A percentile compares a stretch with the other conserved stretches of the same genome.
phyloP scores from a whole-genome alignment of 2,888 invertebrate species.

The Cheilosia vulpina region DNA sequence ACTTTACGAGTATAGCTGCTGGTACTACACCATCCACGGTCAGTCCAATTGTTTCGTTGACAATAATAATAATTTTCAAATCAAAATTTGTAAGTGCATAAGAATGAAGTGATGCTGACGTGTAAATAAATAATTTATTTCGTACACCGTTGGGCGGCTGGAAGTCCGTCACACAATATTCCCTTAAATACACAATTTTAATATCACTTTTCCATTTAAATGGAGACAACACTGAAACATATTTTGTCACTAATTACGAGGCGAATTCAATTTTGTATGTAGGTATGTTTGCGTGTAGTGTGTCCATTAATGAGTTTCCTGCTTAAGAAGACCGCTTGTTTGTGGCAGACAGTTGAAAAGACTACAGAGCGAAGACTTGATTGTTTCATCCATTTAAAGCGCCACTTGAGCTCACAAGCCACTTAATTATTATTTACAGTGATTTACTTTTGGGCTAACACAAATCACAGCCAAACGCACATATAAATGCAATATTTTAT shows the following conservation, averaged over 20 bases:
- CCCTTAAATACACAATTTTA: no score
- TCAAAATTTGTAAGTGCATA: slow-evolving; percentile 21
- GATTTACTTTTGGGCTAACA: slow-evolving; percentile 28
- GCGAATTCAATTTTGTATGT: slow-evolving; percentile 27
- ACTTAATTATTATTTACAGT: slow-evolving; percentile 44
- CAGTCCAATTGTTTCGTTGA: slow-evolving; percentile 68
- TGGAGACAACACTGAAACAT: slow-evolving; percentile 5
- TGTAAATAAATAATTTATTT: slow-evolving; percentile 27
- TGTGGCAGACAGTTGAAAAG: slow-evolving; percentile 37
- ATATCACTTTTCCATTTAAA: slow-evolving; percentile 24
- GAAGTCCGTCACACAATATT: neutral
- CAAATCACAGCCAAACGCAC: slow-evolving; percentile 19
- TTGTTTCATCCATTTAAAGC: slow-evolving; percentile 60
- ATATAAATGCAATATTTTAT: slow-evolving; percentile 11
- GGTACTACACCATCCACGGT: slow-evolving; percentile 53
- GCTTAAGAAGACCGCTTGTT: slow-evolving; percentile 51
- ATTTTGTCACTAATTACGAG: slow-evolving; percentile 47
- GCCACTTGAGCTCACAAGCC: slow-evolving; percentile 60
- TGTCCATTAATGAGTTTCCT: slow-evolving; percentile 69
- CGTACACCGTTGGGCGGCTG: slow-evolving; percentile 1
- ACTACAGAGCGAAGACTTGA: slow-evolving; percentile 36
- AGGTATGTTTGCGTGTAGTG: slow-evolving; percentile 10
- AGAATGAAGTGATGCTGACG: slow-evolving; percentile 29
- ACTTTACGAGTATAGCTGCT: slow-evolving; percentile 14
- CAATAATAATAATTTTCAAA: slow-evolving; percentile 48